Conservation (phyloP, 2,888 invertebrate species). For the Agonopterix heracliana region DNA sequence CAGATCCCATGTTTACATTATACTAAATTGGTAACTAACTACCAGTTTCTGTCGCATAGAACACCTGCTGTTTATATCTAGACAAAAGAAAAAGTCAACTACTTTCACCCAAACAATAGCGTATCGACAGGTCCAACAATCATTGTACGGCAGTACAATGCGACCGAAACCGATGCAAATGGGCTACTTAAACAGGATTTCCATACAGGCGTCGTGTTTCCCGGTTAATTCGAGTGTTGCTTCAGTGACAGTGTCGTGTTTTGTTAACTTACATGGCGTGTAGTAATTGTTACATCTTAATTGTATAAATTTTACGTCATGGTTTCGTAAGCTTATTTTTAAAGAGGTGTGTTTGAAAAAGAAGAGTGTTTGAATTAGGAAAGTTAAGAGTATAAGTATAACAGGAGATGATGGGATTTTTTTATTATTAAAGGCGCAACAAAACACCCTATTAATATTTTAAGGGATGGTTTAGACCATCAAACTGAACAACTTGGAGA, state of each 20-base stretch:
- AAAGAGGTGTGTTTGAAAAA: too few species aligned
- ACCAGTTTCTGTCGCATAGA: background rate
- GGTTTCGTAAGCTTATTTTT: too few species aligned
- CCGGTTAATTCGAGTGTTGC: conserved; percentile 1
- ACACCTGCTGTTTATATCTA: background rate
- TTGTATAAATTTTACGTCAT: background rate
- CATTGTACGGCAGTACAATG: conserved; percentile 29
- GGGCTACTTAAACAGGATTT: conserved; percentile 1
- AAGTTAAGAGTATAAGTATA: too few species aligned
- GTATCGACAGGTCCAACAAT: conserved; percentile 32
- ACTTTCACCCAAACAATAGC: conserved; percentile 11
- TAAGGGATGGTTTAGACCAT: too few species aligned
- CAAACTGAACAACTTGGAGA: too few species aligned
- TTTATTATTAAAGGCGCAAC: too few species aligned
- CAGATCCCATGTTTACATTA: too few species aligned
- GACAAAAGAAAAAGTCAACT: conserved; percentile 1
- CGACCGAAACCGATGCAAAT: conserved; percentile 11
- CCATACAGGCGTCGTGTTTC: conserved; percentile 1
- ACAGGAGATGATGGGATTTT: too few species aligned
- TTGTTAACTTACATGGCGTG: background rate
- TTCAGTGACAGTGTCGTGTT: background rate
- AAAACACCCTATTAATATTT: too few species aligned
- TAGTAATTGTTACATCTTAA: conserved; percentile 3
- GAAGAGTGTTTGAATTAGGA: too few species aligned
- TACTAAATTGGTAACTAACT: background rate